A percentile compares a stretch with the other conserved stretches of the same genome.
Evolutionary conservation across 2,797 vertebrate species (phyloP).

Genomic region (Falco cherrug): DNA sequence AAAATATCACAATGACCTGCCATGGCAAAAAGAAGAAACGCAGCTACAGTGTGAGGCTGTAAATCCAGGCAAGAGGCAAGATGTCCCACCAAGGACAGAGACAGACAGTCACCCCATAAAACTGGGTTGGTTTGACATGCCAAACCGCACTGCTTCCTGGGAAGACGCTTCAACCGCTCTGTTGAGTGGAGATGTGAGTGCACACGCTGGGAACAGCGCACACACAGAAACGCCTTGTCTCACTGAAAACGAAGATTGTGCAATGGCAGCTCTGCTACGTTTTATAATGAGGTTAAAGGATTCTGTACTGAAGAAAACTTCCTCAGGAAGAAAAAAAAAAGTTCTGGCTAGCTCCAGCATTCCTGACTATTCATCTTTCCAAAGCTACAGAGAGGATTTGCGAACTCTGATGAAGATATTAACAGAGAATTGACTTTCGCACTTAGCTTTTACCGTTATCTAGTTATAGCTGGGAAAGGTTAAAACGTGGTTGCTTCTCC

Average conservation of each 20-base stretch:
- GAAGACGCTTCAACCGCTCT: not conserved
- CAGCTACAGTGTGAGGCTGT: not conserved
- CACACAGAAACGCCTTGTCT: not conserved
- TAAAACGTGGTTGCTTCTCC: not conserved
- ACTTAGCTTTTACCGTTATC: not conserved
- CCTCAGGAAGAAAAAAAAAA: not conserved
- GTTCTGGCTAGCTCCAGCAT: not conserved
- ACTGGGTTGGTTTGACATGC: not conserved
- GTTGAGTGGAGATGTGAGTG: not conserved
- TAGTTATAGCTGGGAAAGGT: not conserved
- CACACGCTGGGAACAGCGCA: not conserved
- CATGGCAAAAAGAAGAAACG: not conserved
- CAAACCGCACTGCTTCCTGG: constrained; percentile 45
- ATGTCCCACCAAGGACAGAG: constrained; percentile 2
- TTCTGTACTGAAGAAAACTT: not conserved
- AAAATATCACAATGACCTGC: not conserved
- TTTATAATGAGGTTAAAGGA: not conserved
- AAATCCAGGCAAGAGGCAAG: constrained; percentile 10
- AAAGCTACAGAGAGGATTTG: not conserved
- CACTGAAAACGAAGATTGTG: not conserved
- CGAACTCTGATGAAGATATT: not conserved
- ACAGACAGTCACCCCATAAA: constrained; percentile 36
- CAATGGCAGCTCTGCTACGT: not conserved
- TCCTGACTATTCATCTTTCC: not conserved
- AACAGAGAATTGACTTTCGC: not conserved